Evolutionary conservation across 2,113 vertebrate genomes (phyloP), one percentile per base, ranked within the genome.

Genomic region (Gallinago undulata): DNA sequence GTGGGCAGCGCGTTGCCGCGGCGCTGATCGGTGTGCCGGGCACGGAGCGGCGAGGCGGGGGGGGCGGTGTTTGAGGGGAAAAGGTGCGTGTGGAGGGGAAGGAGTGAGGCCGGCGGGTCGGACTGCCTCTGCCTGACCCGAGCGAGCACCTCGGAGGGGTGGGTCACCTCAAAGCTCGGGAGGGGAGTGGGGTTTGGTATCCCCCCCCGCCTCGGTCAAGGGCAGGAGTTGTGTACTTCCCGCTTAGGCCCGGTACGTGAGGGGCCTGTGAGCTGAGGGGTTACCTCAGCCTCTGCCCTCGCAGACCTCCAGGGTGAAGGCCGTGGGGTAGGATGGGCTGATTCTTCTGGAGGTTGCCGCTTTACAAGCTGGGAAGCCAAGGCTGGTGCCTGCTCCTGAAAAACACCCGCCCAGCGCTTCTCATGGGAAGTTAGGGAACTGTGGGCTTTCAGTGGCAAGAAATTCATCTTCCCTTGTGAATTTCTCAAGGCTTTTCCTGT

Each of bases 1-100:
- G 19, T 47, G 47, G 11, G 31, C 56, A 33, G 56, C 5, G 37
- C 39, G 18, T 19, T 19, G 56, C 67, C 39, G 87, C 76, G 67
- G 87, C 41, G 67, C 59, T 89, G 55, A 68, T 69, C 67, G 76
- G 31, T 70, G 92, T 70, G 89, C 92, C 27, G 60, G 78, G 94
- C 94, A 87, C 78, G 68, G 74, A 63, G 50, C 50, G 33, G 50
- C 14, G 59, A 3, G 43, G n/a, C 17, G 8, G 4, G 53, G 37
- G 45, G 45, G 41, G 16, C 19, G 45, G 9, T 10, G 56, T 33
- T 7, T 35, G 55, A 37, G 45, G 17, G 56, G 37, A 25, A 11
- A 45, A 12, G 22, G 18, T 23, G 23, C 4, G 33, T 22, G 67
- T 8, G 45, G 31, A 27, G 51, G 51, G 21, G 27, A n/a, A 22